phyloP scores from a whole-genome alignment of 1,140 invertebrate genomes.

The Cataglyphis hispanica region DNA sequence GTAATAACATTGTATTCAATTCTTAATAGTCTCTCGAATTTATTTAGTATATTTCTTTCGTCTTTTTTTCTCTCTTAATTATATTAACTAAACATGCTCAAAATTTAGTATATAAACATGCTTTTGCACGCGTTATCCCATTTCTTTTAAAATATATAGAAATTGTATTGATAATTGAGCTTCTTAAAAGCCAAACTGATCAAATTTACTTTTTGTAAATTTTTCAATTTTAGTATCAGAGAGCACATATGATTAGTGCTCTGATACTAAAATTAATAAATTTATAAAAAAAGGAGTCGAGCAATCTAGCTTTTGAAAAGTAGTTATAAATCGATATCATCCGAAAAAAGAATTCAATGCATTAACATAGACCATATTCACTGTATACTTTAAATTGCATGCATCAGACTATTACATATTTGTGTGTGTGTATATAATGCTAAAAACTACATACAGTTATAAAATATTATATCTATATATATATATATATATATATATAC shows the following conservation, averaged over 20 bases:
- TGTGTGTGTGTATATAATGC: constrained; percentile 66
- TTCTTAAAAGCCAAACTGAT: too few species aligned
- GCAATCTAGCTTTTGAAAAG: too few species aligned
- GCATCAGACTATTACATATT: constrained; percentile 29
- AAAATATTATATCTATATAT: constrained; percentile 78
- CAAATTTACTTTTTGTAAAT: too few species aligned
- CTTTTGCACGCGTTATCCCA: not conserved
- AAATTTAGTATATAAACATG: constrained; percentile 31
- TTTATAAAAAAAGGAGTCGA: too few species aligned
- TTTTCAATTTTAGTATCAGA: too few species aligned
- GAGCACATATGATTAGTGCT: too few species aligned
- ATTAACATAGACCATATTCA: constrained; percentile 41
- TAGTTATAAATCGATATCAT: constrained; percentile 15
- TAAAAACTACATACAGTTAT: constrained; percentile 79
- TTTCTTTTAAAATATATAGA: constrained; percentile 22
- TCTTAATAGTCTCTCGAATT: constrained; percentile 46
- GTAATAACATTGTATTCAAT: constrained; percentile 56
- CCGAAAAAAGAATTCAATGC: constrained; percentile 16
- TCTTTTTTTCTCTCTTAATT: constrained; percentile 13
- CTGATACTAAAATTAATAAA: too few species aligned
- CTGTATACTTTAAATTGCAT: not conserved
- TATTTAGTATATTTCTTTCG: constrained; percentile 7
- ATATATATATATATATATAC: constrained; percentile 77
- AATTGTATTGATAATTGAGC: constrained; percentile 56
- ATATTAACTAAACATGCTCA: not conserved